Evolutionary conservation across 53 echinoderm and acorn worm species (phyloP), one percentile per base, ranked within the genome.

Genomic region (Crossaster papposus): DNA sequence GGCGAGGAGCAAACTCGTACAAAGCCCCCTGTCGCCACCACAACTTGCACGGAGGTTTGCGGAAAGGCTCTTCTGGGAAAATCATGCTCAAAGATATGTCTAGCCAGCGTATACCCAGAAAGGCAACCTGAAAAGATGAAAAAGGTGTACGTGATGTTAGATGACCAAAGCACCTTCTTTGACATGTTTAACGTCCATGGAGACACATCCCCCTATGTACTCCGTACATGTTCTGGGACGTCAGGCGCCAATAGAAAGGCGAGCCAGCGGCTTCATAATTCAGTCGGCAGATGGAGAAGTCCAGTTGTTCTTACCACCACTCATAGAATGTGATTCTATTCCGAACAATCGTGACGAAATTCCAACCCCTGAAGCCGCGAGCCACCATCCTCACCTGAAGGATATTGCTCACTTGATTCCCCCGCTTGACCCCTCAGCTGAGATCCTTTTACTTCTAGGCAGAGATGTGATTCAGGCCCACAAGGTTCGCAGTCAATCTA

Each of bases 51-150:
- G 5, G 83, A 65, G 65, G 71, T 91, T 23, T 93, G 90, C 26
- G 89, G 74, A 44, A 22, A 94, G 11, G 35, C 35, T 32, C 36
- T 65, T 4, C 54, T 32, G 1, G 89, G 89, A 71, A 83, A 71
- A 77, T 90, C 90, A 22, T 93, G 93, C 28, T 90, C 93, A 10
- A 93, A 93, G 77, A 86, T 93, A 62, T 93, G 93, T 26, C 81
- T 83, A 10, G 90, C 68, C 62, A 64, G 52, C 33, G 78, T 90
- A 17, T 90, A 79, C 36, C 83, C 90, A 0, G 79, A 93, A 2
- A 30, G 64, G 14, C 70, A 85, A 58, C 82, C 72, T 54, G 75
- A 78, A 11, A 91, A 44, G n/a, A 72, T 62, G 32, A 90, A 20
- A 14, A 63, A 78, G 14, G 80, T 79, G 33, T n/a, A n/a, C n/a